Percentiles rank a stretch among this genome's conserved stretches.
Evolutionary conservation across 2,113 vertebrate species (phyloP).

Genomic region (Hemicordylus capensis): DNA sequence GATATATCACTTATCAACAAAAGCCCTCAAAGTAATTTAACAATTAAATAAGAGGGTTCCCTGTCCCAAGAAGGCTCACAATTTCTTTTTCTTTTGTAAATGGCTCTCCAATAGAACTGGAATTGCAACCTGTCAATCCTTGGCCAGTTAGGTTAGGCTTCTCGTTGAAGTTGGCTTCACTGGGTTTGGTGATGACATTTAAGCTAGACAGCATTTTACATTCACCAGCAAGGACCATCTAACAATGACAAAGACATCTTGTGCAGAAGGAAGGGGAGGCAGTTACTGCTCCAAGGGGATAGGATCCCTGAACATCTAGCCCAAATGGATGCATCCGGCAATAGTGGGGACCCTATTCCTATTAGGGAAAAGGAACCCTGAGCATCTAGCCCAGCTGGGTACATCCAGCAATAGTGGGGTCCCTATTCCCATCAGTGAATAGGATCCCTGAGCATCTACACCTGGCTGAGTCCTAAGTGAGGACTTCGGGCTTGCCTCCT

Average conservation of each 20-base stretch:
- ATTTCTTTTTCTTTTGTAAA: too few species aligned
- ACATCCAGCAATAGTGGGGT: neutral
- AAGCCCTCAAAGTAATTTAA: too few species aligned
- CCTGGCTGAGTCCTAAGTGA: too few species aligned
- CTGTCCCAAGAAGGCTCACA: too few species aligned
- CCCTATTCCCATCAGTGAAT: neutral
- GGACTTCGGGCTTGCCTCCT: neutral
- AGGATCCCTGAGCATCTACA: neutral
- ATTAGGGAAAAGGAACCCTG: neutral
- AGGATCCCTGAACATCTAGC: neutral
- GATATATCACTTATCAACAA: too few species aligned
- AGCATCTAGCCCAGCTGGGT: neutral
- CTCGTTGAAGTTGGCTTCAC: neutral
- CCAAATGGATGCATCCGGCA: too few species aligned
- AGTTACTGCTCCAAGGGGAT: too few species aligned
- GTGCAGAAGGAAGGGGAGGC: too few species aligned
- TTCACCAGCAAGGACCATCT: neutral
- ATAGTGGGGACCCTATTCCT: neutral
- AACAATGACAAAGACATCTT: too few species aligned
- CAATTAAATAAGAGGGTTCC: too few species aligned
- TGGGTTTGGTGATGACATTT: neutral
- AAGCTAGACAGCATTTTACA: neutral
- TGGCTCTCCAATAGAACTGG: too few species aligned
- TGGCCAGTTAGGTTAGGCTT: neutral
- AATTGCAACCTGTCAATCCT: neutral